Conservation (phyloP, 2,797 vertebrate genomes). For the Rhinoraja longicauda region DNA sequence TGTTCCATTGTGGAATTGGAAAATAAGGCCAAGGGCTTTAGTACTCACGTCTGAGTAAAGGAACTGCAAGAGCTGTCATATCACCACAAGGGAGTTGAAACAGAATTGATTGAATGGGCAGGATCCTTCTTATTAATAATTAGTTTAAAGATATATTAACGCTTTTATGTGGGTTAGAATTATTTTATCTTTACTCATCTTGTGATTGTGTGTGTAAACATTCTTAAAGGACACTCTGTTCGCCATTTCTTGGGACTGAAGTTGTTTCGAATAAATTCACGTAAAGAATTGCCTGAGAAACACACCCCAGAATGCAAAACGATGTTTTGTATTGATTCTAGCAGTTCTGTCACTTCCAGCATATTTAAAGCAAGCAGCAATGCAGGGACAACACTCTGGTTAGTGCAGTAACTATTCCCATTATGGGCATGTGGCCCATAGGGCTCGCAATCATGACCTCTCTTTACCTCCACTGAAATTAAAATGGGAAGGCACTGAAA, state of each 20-base stretch:
- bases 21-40: background rate
- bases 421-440: background rate
- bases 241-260: background rate
- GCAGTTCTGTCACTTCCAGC: background rate
- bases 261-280: constrained; percentile 6
- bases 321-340: constrained; percentile 10
- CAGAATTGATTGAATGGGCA: background rate
- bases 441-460: background rate
- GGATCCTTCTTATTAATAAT: background rate
- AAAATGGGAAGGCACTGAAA: background rate
- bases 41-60: background rate
- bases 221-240: background rate
- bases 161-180: background rate
- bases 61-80: background rate
- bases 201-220: constrained; percentile 4
- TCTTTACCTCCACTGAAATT: too few relatives aligned
- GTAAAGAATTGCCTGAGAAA: background rate
- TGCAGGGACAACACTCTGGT: background rate
- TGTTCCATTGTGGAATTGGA: background rate
- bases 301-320: background rate
- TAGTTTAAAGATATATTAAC: constrained; percentile 4
- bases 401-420: background rate
- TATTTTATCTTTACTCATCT: background rate
- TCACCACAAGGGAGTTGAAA: background rate
- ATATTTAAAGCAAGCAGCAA: constrained; percentile 3